phyloP scores from a whole-genome alignment of 2,888 invertebrate genomes.

The Netelia inedita region DNA sequence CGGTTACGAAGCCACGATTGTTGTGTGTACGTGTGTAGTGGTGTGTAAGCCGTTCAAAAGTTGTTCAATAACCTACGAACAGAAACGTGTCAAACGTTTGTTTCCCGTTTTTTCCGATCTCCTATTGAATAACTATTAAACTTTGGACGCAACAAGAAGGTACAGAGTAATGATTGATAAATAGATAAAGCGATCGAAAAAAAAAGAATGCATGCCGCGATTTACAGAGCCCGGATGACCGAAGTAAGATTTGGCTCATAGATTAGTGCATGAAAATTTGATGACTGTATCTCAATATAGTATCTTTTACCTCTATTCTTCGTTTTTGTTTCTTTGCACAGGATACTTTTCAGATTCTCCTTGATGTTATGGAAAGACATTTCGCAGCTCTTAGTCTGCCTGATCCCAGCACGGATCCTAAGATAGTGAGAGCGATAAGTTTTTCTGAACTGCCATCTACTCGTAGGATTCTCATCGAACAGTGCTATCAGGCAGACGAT shows the following conservation, averaged over 20 bases:
- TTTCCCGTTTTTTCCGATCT: constrained; percentile 8
- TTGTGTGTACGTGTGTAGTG: neutral
- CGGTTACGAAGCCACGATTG: constrained; percentile 1
- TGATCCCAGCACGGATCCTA: constrained; percentile 71
- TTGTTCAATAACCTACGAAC: constrained; percentile 20
- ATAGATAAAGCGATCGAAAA: constrained; percentile 33
- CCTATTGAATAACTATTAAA: constrained; percentile 17
- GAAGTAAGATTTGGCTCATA: constrained; percentile 67
- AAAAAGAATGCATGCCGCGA: constrained; percentile 69
- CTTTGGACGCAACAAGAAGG: constrained; percentile 47
- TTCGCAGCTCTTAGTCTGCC: constrained; percentile 74
- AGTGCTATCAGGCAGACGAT: constrained; percentile 69
- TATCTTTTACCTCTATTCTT: constrained; percentile 62
- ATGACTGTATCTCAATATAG: constrained; percentile 48
- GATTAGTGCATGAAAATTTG: constrained; percentile 1
- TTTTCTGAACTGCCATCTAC: constrained; percentile 75
- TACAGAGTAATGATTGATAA: constrained; percentile 60
- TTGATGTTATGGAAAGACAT: constrained; percentile 78
- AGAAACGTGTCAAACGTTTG: constrained; percentile 1
- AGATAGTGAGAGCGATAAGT: constrained; percentile 75
- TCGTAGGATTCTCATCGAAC: constrained; percentile 73
- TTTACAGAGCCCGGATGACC: constrained; percentile 69
- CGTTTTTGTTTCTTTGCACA: constrained; percentile 48
- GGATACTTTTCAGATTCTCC: constrained; percentile 66
- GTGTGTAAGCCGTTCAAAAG: neutral